Evolutionary conservation across 1,140 invertebrate species (phyloP).

Genomic region (Saccostrea echinata): DNA sequence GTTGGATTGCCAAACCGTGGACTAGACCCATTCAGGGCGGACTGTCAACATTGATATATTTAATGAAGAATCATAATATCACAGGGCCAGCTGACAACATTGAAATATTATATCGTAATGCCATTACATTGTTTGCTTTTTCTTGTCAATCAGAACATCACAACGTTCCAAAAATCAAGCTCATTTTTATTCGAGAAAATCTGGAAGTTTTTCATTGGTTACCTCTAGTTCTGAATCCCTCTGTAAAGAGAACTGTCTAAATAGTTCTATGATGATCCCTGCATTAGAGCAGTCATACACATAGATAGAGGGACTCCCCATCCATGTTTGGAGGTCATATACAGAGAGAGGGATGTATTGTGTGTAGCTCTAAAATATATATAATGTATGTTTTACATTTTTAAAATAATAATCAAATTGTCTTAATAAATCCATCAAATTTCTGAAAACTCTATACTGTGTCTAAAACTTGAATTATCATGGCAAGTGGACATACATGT

Average conservation of each 20-base stretch:
- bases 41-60: background rate
- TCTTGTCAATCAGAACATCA: background rate
- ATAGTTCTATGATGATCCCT: slow-evolving; percentile 95
- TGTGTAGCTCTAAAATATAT: slow-evolving; percentile 89
- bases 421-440: too few species aligned
- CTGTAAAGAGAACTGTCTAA: slow-evolving; percentile 94
- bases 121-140: background rate
- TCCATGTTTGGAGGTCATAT: slow-evolving; percentile 99
- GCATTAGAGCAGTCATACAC: slow-evolving; percentile 99
- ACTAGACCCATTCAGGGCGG: slow-evolving; percentile 43
- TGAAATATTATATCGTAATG: background rate
- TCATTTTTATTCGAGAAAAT: background rate
- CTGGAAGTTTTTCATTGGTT: background rate
- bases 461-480: too few species aligned
- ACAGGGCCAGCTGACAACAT: background rate
- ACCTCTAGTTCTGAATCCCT: slow-evolving; percentile 88
- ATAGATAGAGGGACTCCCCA: slow-evolving; percentile 99
- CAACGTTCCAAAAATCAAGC: background rate
- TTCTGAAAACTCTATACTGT: too few species aligned
- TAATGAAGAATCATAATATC: too few species aligned
- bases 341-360: slow-evolving; percentile 99
- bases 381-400: background rate
- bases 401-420: too few species aligned
- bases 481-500: too few species aligned
- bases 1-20: slow-evolving; percentile 47